Percentiles rank a stretch among this genome's conserved stretches.
Evolutionary conservation across 2,888 invertebrate genomes (phyloP).

Genomic region (Machimus rusticus): DNA sequence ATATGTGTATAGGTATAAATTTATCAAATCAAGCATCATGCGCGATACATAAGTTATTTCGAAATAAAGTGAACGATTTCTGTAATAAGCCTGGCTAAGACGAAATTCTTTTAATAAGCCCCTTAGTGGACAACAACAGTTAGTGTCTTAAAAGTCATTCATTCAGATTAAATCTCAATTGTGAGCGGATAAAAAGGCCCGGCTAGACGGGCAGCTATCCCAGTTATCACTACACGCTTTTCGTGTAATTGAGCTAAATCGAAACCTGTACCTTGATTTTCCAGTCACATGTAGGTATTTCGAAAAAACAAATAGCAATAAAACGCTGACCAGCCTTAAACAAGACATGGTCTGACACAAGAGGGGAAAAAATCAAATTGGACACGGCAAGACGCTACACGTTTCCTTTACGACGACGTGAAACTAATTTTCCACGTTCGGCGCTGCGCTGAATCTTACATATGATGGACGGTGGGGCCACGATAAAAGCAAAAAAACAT

Average conservation of each 20-base stretch:
- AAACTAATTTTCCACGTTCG: conserved; percentile 8
- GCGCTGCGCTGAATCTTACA: neutral
- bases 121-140: neutral
- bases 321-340: neutral
- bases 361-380: conserved; percentile 13
- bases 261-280: neutral
- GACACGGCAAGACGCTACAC: neutral
- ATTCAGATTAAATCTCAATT: neutral
- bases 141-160: neutral
- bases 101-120: neutral
- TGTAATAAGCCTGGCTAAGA: neutral
- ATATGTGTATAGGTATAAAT: neutral
- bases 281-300: conserved; percentile 29
- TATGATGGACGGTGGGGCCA: neutral
- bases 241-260: neutral
- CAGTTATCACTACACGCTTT: conserved; percentile 20
- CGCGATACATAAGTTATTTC: neutral
- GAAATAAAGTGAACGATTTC: neutral
- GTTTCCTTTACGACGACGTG: neutral
- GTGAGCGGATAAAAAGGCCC: neutral
- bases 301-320: conserved; percentile 27
- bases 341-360: neutral
- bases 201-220: neutral
- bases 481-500: neutral
- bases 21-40: neutral